Percentiles rank a stretch among this genome's conserved stretches.
Conservation (phyloP, 1,140 invertebrate genomes). For the Nylanderia fulva region DNA sequence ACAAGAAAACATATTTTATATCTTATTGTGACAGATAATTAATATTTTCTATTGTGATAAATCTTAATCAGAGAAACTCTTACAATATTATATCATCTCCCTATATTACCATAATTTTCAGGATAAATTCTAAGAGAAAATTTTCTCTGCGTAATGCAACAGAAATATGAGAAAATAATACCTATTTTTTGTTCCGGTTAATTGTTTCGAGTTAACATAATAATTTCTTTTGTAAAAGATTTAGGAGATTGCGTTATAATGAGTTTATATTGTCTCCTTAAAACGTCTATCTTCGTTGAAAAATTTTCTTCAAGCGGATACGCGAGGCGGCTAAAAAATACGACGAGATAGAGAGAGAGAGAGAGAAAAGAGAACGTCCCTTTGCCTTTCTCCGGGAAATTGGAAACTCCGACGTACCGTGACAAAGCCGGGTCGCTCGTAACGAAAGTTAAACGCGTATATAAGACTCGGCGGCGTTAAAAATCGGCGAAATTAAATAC, state of each 20-base stretch:
- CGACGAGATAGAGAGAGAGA: no score
- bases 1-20: no score
- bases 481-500: conserved; percentile 55
- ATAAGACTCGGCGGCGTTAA: conserved; percentile 35
- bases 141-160: no score
- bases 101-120: no score
- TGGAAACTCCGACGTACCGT: conserved; percentile 40
- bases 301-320: conserved; percentile 16
- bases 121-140: no score
- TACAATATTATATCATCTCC: no score
- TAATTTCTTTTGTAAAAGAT: neutral
- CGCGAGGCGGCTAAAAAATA: neutral
- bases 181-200: neutral
- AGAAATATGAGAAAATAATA: neutral
- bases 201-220: neutral
- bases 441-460: conserved; percentile 52
- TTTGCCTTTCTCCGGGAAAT: conserved; percentile 42
- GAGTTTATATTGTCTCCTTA: neutral
- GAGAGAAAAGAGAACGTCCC: neutral
- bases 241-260: neutral
- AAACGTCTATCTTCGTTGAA: neutral
- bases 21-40: no score
- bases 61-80: no score
- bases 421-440: conserved; percentile 48
- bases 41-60: no score